Evolutionary conservation across 2,113 vertebrate genomes (phyloP).

Genomic region (Deroptyus accipitrinus): DNA sequence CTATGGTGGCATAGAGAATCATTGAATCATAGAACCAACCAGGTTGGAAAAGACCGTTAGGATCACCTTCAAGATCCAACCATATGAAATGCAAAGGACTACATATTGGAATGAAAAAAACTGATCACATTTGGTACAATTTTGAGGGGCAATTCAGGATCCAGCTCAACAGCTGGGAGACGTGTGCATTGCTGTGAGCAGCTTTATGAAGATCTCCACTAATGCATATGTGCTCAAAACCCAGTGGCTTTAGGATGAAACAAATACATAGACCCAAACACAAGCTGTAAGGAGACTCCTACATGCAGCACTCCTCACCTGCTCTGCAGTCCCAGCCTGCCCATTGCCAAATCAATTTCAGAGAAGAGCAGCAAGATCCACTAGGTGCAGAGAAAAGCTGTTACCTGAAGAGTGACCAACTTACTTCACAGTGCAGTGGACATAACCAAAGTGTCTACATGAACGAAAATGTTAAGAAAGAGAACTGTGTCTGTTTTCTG

Average conservation of each 20-base stretch:
- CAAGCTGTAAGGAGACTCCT: not conserved
- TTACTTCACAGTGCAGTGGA: not conserved
- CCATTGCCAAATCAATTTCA: not conserved
- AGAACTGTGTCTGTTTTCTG: not conserved
- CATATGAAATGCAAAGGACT: not conserved
- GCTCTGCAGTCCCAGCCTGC: not conserved
- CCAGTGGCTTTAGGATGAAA: not conserved
- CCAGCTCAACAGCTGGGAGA: not conserved
- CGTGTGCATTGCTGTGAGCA: not conserved
- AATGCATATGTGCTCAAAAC: not conserved
- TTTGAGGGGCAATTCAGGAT: not conserved
- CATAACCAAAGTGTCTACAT: not conserved
- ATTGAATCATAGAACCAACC: not conserved
- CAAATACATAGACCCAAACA: not conserved
- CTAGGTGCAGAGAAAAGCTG: not conserved
- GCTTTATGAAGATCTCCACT: not conserved
- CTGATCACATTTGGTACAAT: not conserved
- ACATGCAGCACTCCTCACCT: not conserved
- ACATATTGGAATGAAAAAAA: not conserved
- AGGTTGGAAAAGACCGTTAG: not conserved
- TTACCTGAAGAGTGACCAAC: not conserved
- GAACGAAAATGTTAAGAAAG: not conserved
- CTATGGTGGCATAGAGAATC: not conserved
- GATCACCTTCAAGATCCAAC: not conserved
- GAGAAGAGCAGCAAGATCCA: not conserved